A percentile compares a stretch with the other conserved stretches of the same genome.
Evolutionary conservation across 2,888 invertebrate species (phyloP).

Genomic region (Lycophotia porphyrea): DNA sequence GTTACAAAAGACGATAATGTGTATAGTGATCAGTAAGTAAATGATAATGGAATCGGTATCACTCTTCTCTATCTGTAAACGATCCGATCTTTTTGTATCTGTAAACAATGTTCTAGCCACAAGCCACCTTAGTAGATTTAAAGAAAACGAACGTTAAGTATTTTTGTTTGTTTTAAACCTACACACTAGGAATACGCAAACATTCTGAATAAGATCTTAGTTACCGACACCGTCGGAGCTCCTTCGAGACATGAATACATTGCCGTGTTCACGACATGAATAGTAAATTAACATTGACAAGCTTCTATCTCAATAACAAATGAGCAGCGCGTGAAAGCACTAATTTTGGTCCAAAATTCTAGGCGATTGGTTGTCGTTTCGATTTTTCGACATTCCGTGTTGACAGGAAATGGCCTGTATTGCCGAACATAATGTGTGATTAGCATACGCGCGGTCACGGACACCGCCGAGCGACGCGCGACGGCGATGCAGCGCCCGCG

Average conservation of each 20-base stretch:
- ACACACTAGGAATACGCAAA: conserved; percentile 14
- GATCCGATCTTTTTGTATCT: not conserved
- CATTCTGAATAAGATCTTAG: conserved; percentile 13
- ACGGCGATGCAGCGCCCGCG: conserved; percentile 58
- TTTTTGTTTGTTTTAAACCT: not conserved
- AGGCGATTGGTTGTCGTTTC: conserved; percentile 66
- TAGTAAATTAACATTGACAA: conserved; percentile 52
- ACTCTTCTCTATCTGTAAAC: not conserved
- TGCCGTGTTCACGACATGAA: conserved; percentile 50
- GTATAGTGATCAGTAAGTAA: not conserved
- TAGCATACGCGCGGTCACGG: conserved; percentile 82
- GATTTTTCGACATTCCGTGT: conserved; percentile 76
- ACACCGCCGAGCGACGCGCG: conserved; percentile 58
- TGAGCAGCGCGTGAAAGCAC: conserved; percentile 61
- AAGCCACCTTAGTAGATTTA: not conserved
- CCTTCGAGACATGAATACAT: conserved; percentile 43
- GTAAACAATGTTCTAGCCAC: not conserved
- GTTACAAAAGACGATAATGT: not conserved
- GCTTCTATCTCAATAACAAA: conserved; percentile 48
- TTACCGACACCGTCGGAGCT: conserved; percentile 1
- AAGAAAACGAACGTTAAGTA: no score
- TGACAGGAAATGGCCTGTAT: conserved; percentile 83
- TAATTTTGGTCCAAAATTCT: conserved; percentile 66
- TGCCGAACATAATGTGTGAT: conserved; percentile 78
- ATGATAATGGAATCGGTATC: not conserved